These are phyloP conservation scores for Pinna nobilis DNA, from an alignment of 1,140 invertebrate species.

Conservation along the genomic window DNA sequence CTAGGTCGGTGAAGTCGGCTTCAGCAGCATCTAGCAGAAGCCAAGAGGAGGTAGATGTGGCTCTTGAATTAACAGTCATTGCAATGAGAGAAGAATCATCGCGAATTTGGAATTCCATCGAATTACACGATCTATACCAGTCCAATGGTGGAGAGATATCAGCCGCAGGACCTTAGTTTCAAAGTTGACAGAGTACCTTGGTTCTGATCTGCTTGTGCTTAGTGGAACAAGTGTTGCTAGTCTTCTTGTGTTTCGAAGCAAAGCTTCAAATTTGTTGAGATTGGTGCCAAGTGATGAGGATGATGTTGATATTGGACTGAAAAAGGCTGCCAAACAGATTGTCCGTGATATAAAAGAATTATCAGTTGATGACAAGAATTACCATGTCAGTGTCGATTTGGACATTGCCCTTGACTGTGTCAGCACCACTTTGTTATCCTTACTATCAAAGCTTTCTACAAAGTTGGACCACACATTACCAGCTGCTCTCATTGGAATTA, in stretches of 20 bases:
- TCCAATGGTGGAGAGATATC: conserved; percentile 6
- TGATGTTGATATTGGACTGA: not conserved
- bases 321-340: not conserved
- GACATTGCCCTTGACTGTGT: not conserved
- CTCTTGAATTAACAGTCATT: not conserved
- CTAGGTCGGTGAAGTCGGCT: not conserved
- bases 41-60: not conserved
- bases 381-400: not conserved
- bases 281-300: conserved; percentile 17
- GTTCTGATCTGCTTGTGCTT: conserved; percentile 25
- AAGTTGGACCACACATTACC: conserved; percentile 21
- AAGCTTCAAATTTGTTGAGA: conserved; percentile 13
- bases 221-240: conserved; percentile 28
- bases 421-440: not conserved
- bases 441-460: not conserved
- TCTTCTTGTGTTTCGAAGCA: conserved; percentile 31
- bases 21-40: not conserved
- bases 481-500: conserved; percentile 38
- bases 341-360: not conserved
- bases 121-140: conserved; percentile 18
- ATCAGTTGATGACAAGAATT: not conserved
- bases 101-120: conserved; percentile 23
- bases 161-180: not conserved
- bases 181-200: not conserved
- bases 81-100: not conserved